phyloP scores from a whole-genome alignment of 2,113 vertebrate genomes.

The Acanthisitta chloris region DNA sequence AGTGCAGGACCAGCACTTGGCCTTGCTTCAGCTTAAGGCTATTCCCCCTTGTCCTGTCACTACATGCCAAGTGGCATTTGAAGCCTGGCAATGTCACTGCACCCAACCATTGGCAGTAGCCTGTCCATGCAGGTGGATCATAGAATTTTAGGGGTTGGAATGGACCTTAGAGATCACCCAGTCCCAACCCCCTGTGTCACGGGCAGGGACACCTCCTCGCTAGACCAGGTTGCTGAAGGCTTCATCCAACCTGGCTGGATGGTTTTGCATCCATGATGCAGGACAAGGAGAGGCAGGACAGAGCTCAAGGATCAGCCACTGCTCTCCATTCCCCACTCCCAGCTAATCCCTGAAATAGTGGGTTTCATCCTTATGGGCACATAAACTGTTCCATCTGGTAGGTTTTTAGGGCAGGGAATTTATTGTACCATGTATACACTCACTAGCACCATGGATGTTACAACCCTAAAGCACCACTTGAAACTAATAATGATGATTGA shows the following conservation, averaged over 20 bases:
- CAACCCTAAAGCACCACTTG: background rate
- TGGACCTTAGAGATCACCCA: too few relatives aligned
- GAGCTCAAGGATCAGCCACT: fast-evolving
- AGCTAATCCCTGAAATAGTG: background rate
- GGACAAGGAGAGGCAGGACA: fast-evolving
- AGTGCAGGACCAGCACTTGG: too few relatives aligned
- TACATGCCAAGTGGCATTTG: background rate
- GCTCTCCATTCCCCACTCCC: background rate
- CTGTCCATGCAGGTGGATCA: fast-evolving
- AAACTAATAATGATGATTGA: background rate
- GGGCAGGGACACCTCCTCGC: too few relatives aligned
- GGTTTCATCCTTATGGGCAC: background rate
- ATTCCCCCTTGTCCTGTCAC: background rate
- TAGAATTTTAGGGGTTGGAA: too few relatives aligned
- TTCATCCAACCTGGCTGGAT: too few relatives aligned
- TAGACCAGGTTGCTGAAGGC: too few relatives aligned
- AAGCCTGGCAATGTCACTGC: background rate
- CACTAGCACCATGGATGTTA: background rate
- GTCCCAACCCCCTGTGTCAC: too few relatives aligned
- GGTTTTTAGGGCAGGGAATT: background rate
- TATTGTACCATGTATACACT: background rate
- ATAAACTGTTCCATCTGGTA: background rate
- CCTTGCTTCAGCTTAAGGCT: background rate
- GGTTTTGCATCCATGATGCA: fast-evolving
- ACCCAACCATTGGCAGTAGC: fast-evolving